phyloP scores from a whole-genome alignment of 2,113 vertebrate species.

The Sminthopsis crassicaudata region DNA sequence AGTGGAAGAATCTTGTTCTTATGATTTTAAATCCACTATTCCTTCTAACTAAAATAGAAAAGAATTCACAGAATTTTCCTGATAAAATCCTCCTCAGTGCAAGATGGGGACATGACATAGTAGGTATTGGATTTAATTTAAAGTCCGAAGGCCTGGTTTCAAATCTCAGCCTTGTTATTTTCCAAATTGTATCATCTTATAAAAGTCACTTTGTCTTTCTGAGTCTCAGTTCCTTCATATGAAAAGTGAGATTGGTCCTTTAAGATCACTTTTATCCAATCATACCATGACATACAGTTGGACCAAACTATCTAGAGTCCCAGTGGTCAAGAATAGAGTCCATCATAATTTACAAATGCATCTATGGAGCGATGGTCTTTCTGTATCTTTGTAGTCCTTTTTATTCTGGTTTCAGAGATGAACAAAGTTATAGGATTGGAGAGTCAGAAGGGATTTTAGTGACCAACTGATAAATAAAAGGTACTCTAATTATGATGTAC shows the following conservation, averaged over 20 bases:
- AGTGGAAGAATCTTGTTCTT: not conserved
- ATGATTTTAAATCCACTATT: not conserved
- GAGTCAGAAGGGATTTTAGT: not conserved
- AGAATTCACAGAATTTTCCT: not conserved
- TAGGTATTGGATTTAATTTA: not conserved
- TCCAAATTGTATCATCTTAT: not conserved
- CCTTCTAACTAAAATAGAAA: not conserved
- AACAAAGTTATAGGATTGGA: not conserved
- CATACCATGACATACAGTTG: not conserved
- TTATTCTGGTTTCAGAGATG: not conserved
- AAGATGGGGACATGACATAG: not conserved
- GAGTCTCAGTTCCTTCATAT: not conserved
- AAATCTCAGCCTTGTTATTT: not conserved
- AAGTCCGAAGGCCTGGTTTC: not conserved
- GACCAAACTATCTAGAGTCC: accelerated
- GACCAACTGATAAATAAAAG: not conserved
- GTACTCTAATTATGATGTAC: not conserved
- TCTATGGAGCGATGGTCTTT: not conserved
- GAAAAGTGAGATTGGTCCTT: not conserved
- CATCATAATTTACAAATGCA: not conserved
- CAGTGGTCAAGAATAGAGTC: not conserved
- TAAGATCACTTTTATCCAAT: not conserved
- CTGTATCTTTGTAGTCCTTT: not conserved
- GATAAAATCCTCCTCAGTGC: not conserved
- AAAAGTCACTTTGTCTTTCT: not conserved